Percentiles rank a stretch among this genome's conserved stretches.
These are phyloP conservation scores for Agrotis clavis DNA, from an alignment of 2,888 invertebrate species.

Conservation along the genomic window DNA sequence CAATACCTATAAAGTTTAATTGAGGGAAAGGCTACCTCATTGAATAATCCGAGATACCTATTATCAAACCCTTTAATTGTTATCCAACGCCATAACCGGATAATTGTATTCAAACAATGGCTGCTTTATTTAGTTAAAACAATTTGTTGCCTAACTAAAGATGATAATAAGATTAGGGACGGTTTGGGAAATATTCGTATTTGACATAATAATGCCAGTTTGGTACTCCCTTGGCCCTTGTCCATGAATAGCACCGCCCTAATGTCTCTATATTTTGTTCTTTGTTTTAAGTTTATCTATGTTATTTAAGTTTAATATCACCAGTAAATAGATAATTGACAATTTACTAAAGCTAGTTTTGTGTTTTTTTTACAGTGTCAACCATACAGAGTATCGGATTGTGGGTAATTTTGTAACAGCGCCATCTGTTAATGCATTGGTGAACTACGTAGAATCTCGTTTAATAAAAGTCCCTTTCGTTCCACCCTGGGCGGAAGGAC, in stretches of 20 bases:
- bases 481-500: too few species aligned
- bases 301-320: constrained; percentile 13
- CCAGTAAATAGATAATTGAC: neutral
- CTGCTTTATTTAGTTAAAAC: constrained; percentile 52
- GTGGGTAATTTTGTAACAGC: constrained; percentile 17
- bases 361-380: neutral
- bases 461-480: too few species aligned
- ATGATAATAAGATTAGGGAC: constrained; percentile 61
- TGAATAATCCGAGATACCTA: constrained; percentile 54
- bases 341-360: constrained; percentile 2
- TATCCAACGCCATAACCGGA: constrained; percentile 58
- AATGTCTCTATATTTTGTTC: constrained; percentile 40
- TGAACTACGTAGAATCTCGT: constrained; percentile 29
- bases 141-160: constrained; percentile 52
- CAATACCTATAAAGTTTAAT: constrained; percentile 16
- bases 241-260: constrained; percentile 14
- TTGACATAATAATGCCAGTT: constrained; percentile 55
- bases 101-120: constrained; percentile 63
- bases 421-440: constrained; percentile 44
- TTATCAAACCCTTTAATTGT: constrained; percentile 57
- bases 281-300: constrained; percentile 41
- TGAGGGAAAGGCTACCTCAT: constrained; percentile 42
- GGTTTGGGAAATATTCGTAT: constrained; percentile 57
- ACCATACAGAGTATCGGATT: neutral
- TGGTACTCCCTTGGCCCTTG: constrained; percentile 29